Evolutionary conservation across 2,797 vertebrate genomes (phyloP), one percentile per base, ranked within the genome.

Genomic region (Anabas testudineus): DNA sequence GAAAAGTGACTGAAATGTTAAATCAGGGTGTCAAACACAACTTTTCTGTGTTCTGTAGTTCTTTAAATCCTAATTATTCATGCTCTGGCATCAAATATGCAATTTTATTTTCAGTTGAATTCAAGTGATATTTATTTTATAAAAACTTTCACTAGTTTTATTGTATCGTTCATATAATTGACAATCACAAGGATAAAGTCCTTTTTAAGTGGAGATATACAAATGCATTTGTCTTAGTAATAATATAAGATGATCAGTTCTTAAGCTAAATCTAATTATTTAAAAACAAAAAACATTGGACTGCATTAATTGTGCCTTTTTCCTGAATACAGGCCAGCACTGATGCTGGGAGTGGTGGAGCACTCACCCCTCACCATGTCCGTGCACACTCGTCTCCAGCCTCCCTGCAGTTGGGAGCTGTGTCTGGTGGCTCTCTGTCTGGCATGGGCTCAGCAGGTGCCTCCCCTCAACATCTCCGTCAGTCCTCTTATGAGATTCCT

Each of bases 351-450:
- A 95, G 94, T 8, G 97, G 95, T 4, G 96, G 96, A 12, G 92
- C 95, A 0, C 92, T 98, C 83, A 94, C 96, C 68, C 97, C 97
- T 9, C 98, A 99, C 91, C 98, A 99, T n/a, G 95, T 99, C 54
- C 94, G 98, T 52, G 97, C 97, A 51, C 97, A 99, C 93, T 99
- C 98, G 21, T 99, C 98, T 19, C 98, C 98, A 28, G 98, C 98
- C 18, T 98, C 97, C 15, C 93, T 99, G 82, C 97, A 98, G 91
- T 78, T 98, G 81, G 96, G 96, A 24, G 94, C 96, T 0, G 95
- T 97, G 39, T 94, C 96, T 62, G 95, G 95, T 0, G 95, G 95
- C 81, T 92, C 94, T 26, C 90, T 97, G 81, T 87, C 93, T 15
- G 95, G 95, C 73, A 92, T 97, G 83, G 82, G 93, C 80, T 87